Evolutionary conservation across 2,888 invertebrate species (phyloP), one percentile per base, ranked within the genome.

Genomic region (Hydrotaea cyrtoneurina): DNA sequence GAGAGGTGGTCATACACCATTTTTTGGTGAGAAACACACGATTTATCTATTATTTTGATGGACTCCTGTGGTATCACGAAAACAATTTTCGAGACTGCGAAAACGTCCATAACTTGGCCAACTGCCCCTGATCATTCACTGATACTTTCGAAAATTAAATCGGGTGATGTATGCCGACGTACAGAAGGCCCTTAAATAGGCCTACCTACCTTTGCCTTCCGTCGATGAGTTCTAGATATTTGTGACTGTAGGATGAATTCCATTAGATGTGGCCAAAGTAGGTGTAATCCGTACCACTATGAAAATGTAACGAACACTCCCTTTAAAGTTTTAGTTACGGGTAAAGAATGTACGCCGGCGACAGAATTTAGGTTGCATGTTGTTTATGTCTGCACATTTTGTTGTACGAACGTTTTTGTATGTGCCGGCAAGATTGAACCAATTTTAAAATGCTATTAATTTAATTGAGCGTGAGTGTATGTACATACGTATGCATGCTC

Each of bases 331-430:
- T 43, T 43, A 19, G 39, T 11, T 19, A 21, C 19, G n/a, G 39
- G 10, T 8, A 39, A 31, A 4, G 10, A 11, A 39, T 39, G 39
- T 15, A 50, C 50, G 50, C 13, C 59, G 71, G 53, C 23, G 46
- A 53, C 43, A 75, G 64, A 83, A 83, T 72, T 79, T 72, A 83
- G 76, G 72, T 83, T 83, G 71, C 83, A 76, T 76, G 83, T 72
- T 72, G 21, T 26, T 23, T 59, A 15, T 59, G 59, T 57, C 3
- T 64, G 11, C 26, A 50, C 23, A 59, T 59, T 59, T 3, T 23
- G 59, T 59, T 23, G 10, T 26, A 26, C 1, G 26, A 59, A 59
- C 23, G 15, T 23, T 39, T 39, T 39, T 19, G 55, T 50, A 66
- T 69, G 26, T 23, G 57, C 59, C 59, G 59, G 43, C 13, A 50